Evolutionary conservation across 2,797 vertebrate species (phyloP).

Genomic region (Australoheros facetus): DNA sequence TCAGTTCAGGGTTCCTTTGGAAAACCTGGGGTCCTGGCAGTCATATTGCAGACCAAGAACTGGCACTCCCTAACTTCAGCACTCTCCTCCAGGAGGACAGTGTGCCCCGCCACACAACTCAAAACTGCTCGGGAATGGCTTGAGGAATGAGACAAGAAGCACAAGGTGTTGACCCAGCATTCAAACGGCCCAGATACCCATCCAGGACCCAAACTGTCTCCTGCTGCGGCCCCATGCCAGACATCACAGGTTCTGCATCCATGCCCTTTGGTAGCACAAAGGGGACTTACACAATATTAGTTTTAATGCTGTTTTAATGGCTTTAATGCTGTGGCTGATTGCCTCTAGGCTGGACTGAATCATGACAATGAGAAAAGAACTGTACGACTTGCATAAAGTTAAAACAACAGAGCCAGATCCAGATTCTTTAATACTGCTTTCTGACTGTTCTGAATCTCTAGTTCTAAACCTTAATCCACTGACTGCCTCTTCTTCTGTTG

Average conservation of each 20-base stretch:
- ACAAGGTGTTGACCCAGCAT: too few relatives aligned
- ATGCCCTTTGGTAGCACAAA: not conserved
- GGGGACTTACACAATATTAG: not conserved
- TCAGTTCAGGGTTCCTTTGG: not conserved
- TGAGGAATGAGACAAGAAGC: too few relatives aligned
- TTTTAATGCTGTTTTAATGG: not conserved
- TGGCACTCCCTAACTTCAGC: too few relatives aligned
- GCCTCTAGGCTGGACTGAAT: not conserved
- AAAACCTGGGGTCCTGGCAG: too few relatives aligned
- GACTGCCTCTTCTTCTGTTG: not conserved
- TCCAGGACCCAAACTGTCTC: not conserved
- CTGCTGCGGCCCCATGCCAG: not conserved
- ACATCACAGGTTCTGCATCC: not conserved
- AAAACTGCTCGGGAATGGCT: too few relatives aligned
- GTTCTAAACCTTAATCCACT: slow-evolving; percentile 40
- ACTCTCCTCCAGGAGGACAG: too few relatives aligned
- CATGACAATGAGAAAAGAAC: not conserved
- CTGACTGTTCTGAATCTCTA: slow-evolving; percentile 24
- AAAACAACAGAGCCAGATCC: not conserved
- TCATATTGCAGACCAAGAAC: too few relatives aligned
- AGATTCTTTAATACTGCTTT: not conserved
- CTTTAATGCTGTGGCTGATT: not conserved
- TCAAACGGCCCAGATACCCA: too few relatives aligned
- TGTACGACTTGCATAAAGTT: not conserved
- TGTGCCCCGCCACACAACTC: too few relatives aligned